phyloP scores from a whole-genome alignment of 2,797 vertebrate genomes.

The Notolepis coatsorum region DNA sequence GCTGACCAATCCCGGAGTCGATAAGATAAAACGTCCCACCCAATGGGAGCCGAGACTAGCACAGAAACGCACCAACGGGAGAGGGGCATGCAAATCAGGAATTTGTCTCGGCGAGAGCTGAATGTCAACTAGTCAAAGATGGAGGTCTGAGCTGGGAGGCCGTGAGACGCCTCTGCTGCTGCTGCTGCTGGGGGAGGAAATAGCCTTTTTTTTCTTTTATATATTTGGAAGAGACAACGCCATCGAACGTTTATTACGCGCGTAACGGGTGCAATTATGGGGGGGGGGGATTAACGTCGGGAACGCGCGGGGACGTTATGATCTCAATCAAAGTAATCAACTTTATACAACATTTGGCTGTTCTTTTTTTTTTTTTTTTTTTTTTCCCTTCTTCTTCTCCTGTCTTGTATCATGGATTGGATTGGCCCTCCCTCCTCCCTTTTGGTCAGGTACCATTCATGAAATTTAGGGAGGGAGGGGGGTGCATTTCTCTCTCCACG shows the following conservation, averaged over 20 bases:
- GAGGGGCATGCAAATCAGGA: slow-evolving; percentile 85
- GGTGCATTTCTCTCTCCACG: too few species aligned
- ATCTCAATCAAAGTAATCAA: slow-evolving; percentile 26
- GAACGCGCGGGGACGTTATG: slow-evolving; percentile 30
- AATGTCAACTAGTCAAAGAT: slow-evolving; percentile 99
- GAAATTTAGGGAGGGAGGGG: slow-evolving; percentile 56
- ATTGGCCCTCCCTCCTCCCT: slow-evolving; percentile 76
- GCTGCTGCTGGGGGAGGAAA: slow-evolving; percentile 78
- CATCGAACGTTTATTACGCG: background rate
- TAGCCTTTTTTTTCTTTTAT: slow-evolving; percentile 61
- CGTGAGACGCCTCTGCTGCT: slow-evolving; percentile 80
- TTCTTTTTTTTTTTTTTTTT: slow-evolving; percentile 48
- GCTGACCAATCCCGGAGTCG: slow-evolving; percentile 84
- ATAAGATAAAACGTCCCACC: slow-evolving; percentile 81
- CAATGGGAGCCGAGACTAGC: slow-evolving; percentile 86
- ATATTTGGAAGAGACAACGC: slow-evolving; percentile 39
- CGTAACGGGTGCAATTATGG: slow-evolving; percentile 28
- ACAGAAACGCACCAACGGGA: slow-evolving; percentile 80
- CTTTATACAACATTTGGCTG: slow-evolving; percentile 36
- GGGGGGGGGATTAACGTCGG: slow-evolving; percentile 17
- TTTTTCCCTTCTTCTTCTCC: slow-evolving; percentile 56
- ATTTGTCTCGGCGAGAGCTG: slow-evolving; percentile 89
- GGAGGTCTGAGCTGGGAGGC: slow-evolving; percentile 91
- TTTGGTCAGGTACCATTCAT: slow-evolving; percentile 82
- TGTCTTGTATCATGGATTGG: slow-evolving; percentile 59